Evolutionary conservation across 1,140 invertebrate genomes (phyloP), one percentile per base, ranked within the genome.

Genomic region (Diprion similis): DNA sequence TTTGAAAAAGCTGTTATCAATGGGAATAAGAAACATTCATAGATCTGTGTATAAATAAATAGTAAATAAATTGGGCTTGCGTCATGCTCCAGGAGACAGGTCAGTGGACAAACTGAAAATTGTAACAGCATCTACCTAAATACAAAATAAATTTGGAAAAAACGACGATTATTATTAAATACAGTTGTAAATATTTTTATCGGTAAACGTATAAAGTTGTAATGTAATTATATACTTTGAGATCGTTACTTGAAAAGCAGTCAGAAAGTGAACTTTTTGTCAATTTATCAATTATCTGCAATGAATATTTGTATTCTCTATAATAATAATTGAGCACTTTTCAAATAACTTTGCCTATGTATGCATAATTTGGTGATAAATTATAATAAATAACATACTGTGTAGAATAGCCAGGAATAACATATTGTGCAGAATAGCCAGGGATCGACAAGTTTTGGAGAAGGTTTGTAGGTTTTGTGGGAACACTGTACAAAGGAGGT

Each of bases 11-110:
- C 51, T 59, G n/a, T 59, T 17, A 59, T 59, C 51, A 9, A 59
- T 17, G 11, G 51, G 10, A 70, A 8, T 46, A 47, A 70, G 24
- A 37, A 37, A 37, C 24, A 37, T 37, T 37, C 24, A 37, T 37
- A 37, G 24, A 37, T 37, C 24, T 1, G 1, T 70, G 46, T 17
- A 70, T 70, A 10, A 37, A 70, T 37, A 10, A 70, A 37, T 47
- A 70, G n/a, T 37, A 70, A 46, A 45, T 46, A 37, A 70, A 68
- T 11, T 46, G 47, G 37, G 47, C n/a, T 46, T 59, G 51, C 79
- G 75, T 75, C 78, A 84, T 83, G 80, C 82, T 83, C 80, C 82
- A 83, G 78, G 78, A 82, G 79, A 77, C 80, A 70, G 80, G 81
- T 71, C 76, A 71, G 70, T 70, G 68, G 73, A 11, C 7, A 18